phyloP scores from a whole-genome alignment of 2,113 vertebrate genomes.

The Scatophagus argus region DNA sequence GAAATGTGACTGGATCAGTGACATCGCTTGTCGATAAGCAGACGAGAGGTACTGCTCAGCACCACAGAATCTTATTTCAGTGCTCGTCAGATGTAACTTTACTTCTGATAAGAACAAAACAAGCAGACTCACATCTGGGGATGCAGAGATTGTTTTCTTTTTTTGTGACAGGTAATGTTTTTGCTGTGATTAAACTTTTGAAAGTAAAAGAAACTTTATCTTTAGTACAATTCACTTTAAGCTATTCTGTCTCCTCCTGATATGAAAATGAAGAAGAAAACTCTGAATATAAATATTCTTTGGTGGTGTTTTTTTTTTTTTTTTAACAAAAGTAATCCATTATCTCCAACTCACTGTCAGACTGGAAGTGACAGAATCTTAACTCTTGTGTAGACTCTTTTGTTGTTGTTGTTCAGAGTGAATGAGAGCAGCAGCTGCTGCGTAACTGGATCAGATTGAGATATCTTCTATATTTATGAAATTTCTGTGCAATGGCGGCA shows the following conservation, averaged over 20 bases:
- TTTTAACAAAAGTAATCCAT: background rate
- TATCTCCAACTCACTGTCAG: background rate
- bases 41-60: background rate
- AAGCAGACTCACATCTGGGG: background rate
- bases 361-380: background rate
- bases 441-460: constrained; percentile 1
- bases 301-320: background rate
- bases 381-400: background rate
- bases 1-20: background rate
- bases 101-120: background rate
- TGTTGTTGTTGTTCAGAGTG: background rate
- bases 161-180: background rate
- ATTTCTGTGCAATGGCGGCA: background rate
- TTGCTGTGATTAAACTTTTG: background rate
- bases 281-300: background rate
- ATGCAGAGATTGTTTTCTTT: background rate
- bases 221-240: background rate
- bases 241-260: background rate
- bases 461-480: background rate
- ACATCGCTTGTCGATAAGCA: background rate
- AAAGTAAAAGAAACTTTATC: background rate
- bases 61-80: background rate
- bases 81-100: background rate
- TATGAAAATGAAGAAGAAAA: background rate
- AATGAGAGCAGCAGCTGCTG: constrained; percentile 12